phyloP scores from a whole-genome alignment of 2,113 vertebrate genomes.

The Sapayoa aenigma region DNA sequence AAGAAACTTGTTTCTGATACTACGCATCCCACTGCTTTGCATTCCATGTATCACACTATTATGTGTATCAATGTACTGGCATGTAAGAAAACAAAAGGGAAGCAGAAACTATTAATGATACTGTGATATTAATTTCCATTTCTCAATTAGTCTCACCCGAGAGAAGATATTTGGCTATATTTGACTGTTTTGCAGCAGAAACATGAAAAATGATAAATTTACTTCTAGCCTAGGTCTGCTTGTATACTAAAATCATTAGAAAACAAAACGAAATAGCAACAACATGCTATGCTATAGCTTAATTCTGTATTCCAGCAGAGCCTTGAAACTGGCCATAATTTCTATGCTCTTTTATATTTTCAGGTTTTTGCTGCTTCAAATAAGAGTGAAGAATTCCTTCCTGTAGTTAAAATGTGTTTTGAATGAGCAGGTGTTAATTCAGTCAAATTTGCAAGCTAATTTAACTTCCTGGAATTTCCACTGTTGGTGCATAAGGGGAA shows the following conservation, averaged over 20 bases:
- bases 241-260: neutral
- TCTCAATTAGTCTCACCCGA: neutral
- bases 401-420: conserved; percentile 27
- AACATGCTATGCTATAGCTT: neutral
- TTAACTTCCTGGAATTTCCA: conserved; percentile 49
- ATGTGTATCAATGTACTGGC: neutral
- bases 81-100: neutral
- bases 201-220: neutral
- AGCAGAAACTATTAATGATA: neutral
- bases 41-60: neutral
- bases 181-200: neutral
- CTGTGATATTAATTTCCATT: neutral
- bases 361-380: neutral
- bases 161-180: neutral
- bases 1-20: neutral
- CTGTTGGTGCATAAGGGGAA: neutral
- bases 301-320: neutral
- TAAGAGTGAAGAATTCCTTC: conserved; percentile 35
- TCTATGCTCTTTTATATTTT: neutral
- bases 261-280: neutral
- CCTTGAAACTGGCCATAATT: conserved; percentile 4
- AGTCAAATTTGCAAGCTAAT: conserved; percentile 46
- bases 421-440: conserved; percentile 40
- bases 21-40: neutral
- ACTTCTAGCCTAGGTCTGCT: neutral